Base-by-base conservation (phyloP, 1,140 invertebrate genomes). In the Cecropterus lyciades region DNA sequence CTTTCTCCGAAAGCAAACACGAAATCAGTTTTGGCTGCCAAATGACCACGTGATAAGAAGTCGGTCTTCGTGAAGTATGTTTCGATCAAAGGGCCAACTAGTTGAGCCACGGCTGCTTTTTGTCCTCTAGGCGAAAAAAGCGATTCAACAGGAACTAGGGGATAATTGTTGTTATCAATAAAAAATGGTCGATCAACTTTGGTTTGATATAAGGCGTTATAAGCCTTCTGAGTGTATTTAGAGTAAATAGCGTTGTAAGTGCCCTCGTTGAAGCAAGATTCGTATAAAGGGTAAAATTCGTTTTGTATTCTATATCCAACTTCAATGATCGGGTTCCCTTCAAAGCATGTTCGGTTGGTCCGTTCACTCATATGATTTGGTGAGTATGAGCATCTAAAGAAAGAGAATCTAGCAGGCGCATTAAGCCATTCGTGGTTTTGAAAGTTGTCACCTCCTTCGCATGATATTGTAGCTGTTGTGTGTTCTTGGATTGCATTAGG, bases 1-100 rank as follows among this genome's bases (percentile, higher is more conserved):
- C 93, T 89, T 79, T 96, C 94, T 3, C 94, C 92, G 33, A 93
- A 88, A 0, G 93, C 94, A 63, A 93, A 95, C 0, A 94, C 91
- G 30, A 95, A 95, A 78, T 96, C 95, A 9, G 93, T 94, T 79
- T 95, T 95, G 15, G 95, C 95, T 0, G 94, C 92, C 13, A 96
- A 82, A 82, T 96, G 95, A 16, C 95, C 95, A 56, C 94, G 88
- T 0, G 95, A 93, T 53, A 96, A 82, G 49, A 79, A 75, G 57
- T 88, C 67, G 15, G 62, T 46, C 13, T 69, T 68, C 3, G 80
- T 87, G 0, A 91, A 56, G 48, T 86, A 87, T 2, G 17, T 63
- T 24, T 87, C 75, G 8, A 85, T 65, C 27, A 70, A 65, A 4
- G 59, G 1, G 5, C 89, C 87, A 0, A 92, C 82, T 9, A 82